Evolutionary conservation across 2,888 invertebrate species (phyloP).

Genomic region (Acrobeloides nanus): DNA sequence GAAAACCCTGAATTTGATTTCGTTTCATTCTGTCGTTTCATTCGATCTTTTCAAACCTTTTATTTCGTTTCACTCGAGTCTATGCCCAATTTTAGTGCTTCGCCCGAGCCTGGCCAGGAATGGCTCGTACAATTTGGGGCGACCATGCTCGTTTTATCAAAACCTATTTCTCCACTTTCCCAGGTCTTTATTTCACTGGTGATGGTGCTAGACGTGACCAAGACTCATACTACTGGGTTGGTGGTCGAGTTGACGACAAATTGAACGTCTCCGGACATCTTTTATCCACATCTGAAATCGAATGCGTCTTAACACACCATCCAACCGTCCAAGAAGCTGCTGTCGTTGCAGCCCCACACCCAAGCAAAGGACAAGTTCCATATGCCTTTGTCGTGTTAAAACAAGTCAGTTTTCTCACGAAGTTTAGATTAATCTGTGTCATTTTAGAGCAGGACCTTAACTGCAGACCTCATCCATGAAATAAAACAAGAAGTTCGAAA

Average conservation of each 20-base stretch:
- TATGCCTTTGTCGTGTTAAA: slow-evolving; percentile 93
- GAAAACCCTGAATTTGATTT: too few species aligned
- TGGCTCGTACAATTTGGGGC: slow-evolving; percentile 86
- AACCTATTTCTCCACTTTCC: slow-evolving; percentile 89
- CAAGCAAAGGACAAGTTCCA: slow-evolving; percentile 88
- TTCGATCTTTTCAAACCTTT: slow-evolving; percentile 4
- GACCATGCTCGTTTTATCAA: slow-evolving; percentile 78
- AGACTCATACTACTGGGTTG: slow-evolving; percentile 72
- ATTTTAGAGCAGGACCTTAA: slow-evolving; percentile 14
- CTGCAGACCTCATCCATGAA: slow-evolving; percentile 15
- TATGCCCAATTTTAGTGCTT: slow-evolving; percentile 67
- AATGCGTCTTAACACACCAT: slow-evolving; percentile 59
- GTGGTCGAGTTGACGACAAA: slow-evolving; percentile 79
- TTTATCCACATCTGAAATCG: slow-evolving; percentile 84
- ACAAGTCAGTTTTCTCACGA: slow-evolving; percentile 62
- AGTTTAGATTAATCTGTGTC: too few species aligned
- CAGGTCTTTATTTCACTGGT: slow-evolving; percentile 92
- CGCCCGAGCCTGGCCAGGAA: slow-evolving; percentile 90
- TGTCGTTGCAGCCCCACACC: slow-evolving; percentile 86
- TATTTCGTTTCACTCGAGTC: too few species aligned
- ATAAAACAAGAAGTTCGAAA: slow-evolving; percentile 63
- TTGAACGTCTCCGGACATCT: slow-evolving; percentile 95
- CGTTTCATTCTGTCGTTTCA: too few species aligned
- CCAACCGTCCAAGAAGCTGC: slow-evolving; percentile 78
- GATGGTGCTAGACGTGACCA: slow-evolving; percentile 70